Percentiles rank a stretch among this genome's conserved stretches.
These are phyloP conservation scores for Dermatemys mawii DNA, from an alignment of 2,113 vertebrate genomes.

Conservation along the genomic window DNA sequence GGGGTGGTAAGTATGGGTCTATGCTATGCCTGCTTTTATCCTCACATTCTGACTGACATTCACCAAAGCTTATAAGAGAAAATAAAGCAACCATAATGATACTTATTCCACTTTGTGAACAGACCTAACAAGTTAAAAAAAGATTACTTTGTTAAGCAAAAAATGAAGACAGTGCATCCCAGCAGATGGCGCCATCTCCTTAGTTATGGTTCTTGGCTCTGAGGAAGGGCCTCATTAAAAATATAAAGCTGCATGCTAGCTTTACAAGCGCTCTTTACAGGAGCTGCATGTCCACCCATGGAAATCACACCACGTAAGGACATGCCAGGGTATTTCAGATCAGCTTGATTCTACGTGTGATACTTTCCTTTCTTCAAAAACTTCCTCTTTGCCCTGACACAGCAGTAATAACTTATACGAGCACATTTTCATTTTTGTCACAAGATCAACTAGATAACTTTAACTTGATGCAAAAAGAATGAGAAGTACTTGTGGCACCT, in stretches of 20 bases:
- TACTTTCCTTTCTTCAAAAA: background rate
- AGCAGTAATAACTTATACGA: background rate
- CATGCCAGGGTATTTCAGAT: background rate
- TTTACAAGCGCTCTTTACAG: accelerated
- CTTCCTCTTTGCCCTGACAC: background rate
- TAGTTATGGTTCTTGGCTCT: background rate
- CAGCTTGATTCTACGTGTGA: background rate
- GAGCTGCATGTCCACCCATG: background rate
- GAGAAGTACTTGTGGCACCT: too few species aligned
- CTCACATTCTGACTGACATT: background rate
- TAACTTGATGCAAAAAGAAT: background rate
- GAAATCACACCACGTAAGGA: background rate
- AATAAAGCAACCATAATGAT: background rate
- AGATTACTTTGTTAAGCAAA: background rate
- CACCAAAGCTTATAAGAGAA: background rate
- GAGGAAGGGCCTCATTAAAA: accelerated
- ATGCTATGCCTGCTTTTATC: background rate
- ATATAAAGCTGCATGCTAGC: accelerated
- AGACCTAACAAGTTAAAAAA: background rate
- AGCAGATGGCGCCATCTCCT: conserved; percentile 62
- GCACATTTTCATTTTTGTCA: background rate
- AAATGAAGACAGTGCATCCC: background rate
- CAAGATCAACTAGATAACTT: background rate
- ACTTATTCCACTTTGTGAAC: background rate
- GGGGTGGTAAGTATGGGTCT: background rate